A percentile compares a stretch with the other conserved stretches of the same genome.
Conservation (phyloP, 2,113 vertebrate species). For the Amia ocellicauda region DNA sequence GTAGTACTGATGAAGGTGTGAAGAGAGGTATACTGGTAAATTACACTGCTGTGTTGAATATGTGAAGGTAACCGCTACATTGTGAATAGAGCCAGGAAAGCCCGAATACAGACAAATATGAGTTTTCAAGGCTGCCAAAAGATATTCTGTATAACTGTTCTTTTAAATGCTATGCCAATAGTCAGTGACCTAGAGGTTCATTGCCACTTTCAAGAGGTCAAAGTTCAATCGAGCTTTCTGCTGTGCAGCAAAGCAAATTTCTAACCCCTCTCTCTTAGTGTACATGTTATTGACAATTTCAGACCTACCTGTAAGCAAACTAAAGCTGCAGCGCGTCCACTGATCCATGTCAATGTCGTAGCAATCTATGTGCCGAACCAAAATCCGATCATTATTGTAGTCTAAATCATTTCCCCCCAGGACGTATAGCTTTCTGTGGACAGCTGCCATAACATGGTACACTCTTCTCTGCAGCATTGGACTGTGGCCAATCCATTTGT, state of each 20-base stretch:
- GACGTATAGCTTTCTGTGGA: slow-evolving; percentile 88
- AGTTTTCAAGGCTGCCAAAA: too few species aligned
- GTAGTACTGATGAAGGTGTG: too few species aligned
- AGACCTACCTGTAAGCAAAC: slow-evolving; percentile 81
- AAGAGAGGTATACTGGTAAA: too few species aligned
- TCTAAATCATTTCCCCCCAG: slow-evolving; percentile 92
- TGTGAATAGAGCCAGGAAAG: not conserved
- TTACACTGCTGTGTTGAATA: too few species aligned
- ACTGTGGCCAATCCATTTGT: slow-evolving; percentile 87
- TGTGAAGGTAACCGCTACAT: not conserved
- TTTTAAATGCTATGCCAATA: not conserved
- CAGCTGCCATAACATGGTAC: slow-evolving; percentile 94
- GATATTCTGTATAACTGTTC: too few species aligned
- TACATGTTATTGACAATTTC: not conserved
- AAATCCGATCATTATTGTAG: slow-evolving; percentile 93
- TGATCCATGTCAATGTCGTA: slow-evolving; percentile 90
- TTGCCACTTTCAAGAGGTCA: not conserved
- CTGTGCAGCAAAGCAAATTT: not conserved
- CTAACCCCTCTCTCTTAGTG: not conserved
- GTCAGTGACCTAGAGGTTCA: not conserved
- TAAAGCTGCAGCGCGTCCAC: slow-evolving; percentile 92
- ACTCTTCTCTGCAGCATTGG: slow-evolving; percentile 94
- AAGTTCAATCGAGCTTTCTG: not conserved
- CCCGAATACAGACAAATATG: too few species aligned
- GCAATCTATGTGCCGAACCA: slow-evolving; percentile 92